Conservation (phyloP, 1,140 invertebrate species). For the Pristionchus pacificus region DNA sequence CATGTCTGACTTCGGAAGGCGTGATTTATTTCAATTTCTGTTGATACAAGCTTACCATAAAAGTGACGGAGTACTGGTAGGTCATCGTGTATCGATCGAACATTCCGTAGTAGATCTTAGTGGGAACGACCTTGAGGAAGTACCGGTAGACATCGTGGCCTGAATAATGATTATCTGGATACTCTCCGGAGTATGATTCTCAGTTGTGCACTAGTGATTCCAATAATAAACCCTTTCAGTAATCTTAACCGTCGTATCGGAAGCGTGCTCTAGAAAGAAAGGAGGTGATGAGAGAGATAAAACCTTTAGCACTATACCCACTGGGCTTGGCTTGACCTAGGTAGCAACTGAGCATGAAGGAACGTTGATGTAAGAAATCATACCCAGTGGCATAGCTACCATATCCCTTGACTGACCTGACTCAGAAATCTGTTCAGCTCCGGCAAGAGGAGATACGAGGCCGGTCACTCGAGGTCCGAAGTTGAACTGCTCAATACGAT, state of each 20-base stretch:
- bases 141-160: slow-evolving; percentile 33
- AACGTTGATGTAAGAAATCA: no score
- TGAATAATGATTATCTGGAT: slow-evolving; percentile 3
- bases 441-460: slow-evolving; percentile 50
- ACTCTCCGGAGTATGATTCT: slow-evolving; percentile 7
- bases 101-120: slow-evolving; percentile 41
- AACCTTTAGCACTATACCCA: no score
- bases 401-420: slow-evolving; percentile 40
- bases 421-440: slow-evolving; percentile 47
- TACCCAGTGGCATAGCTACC: no score
- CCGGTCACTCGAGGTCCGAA: slow-evolving; percentile 52
- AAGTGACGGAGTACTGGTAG: slow-evolving; percentile 55
- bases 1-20: no score
- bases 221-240: no score
- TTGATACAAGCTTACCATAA: slow-evolving; percentile 34
- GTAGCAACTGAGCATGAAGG: no score
- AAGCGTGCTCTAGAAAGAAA: no score
- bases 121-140: slow-evolving; percentile 51
- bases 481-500: slow-evolving; percentile 54
- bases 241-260: no score
- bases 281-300: no score
- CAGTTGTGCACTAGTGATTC: no score
- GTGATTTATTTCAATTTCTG: no score
- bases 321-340: no score
- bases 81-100: slow-evolving; percentile 43